Conservation (phyloP, 53 echinoderm and acorn worm species). For the Apostichopus leukothele region DNA sequence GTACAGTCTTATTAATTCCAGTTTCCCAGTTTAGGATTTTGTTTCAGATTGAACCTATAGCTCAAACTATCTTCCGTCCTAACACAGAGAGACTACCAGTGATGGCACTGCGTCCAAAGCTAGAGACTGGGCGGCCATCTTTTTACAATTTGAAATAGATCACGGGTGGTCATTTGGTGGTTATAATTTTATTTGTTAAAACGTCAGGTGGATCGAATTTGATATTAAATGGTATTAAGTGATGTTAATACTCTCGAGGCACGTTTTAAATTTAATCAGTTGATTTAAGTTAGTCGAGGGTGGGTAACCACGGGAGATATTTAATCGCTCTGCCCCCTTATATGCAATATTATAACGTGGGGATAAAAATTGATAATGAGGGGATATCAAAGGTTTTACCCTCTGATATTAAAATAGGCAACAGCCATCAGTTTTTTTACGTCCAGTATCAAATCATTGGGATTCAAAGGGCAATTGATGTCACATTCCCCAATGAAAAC, state of each 20-base stretch:
- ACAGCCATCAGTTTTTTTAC: background rate
- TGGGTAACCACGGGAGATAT: background rate
- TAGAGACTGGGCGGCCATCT: background rate
- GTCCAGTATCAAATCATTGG: background rate
- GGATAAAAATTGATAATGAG: too few relatives aligned
- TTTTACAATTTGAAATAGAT: constrained; percentile 1
- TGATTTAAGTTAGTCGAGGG: background rate
- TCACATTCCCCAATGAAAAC: constrained; percentile 7
- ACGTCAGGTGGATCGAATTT: constrained; percentile 44
- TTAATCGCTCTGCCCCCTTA: constrained; percentile 1
- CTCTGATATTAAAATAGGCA: background rate
- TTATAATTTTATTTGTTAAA: constrained; percentile 38
- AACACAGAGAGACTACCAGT: too few relatives aligned
- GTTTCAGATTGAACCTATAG: too few relatives aligned
- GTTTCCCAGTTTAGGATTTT: too few relatives aligned
- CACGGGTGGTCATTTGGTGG: constrained; percentile 31
- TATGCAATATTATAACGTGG: too few relatives aligned
- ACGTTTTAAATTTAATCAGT: constrained; percentile 27
- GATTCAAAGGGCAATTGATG: constrained; percentile 5
- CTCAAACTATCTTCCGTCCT: too few relatives aligned
- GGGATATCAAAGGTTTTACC: background rate
- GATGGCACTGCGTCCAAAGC: too few relatives aligned
- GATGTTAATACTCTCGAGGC: constrained; percentile 22
- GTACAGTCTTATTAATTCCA: too few relatives aligned
- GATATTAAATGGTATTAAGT: constrained; percentile 38